These are phyloP conservation scores for Bradysia coprophila DNA, from an alignment of 1,140 invertebrate genomes.

Conservation along the genomic window DNA sequence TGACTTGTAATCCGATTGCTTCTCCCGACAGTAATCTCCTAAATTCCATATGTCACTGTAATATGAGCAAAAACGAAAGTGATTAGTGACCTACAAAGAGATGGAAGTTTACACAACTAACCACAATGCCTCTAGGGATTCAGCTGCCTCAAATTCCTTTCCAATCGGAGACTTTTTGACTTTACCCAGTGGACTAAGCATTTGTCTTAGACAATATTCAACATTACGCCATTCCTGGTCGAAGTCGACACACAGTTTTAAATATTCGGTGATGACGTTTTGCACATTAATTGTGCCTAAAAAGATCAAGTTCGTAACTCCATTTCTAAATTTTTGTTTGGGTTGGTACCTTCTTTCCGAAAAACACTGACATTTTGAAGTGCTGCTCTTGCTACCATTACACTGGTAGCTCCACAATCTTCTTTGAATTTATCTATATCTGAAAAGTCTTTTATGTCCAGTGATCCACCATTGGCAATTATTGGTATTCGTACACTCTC, in stretches of 20 bases:
- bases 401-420: slow-evolving; percentile 62
- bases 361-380: slow-evolving; percentile 94
- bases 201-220: slow-evolving; percentile 91
- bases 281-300: slow-evolving; percentile 45
- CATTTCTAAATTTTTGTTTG: not conserved
- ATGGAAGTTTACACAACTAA: slow-evolving; percentile 24
- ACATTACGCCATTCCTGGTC: slow-evolving; percentile 78
- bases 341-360: slow-evolving; percentile 30
- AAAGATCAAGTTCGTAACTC: not conserved
- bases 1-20: slow-evolving; percentile 41
- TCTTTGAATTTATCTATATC: slow-evolving; percentile 70
- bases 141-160: slow-evolving; percentile 58
- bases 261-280: slow-evolving; percentile 60
- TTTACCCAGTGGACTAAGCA: slow-evolving; percentile 48
- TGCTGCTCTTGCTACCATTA: slow-evolving; percentile 89
- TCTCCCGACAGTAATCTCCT: slow-evolving; percentile 49
- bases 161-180: slow-evolving; percentile 63
- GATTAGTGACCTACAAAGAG: not conserved
- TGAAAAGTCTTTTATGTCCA: slow-evolving; percentile 52
- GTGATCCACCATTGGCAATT: slow-evolving; percentile 93
- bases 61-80: slow-evolving; percentile 9
- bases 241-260: slow-evolving; percentile 65
- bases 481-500: slow-evolving; percentile 68
- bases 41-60: slow-evolving; percentile 66
- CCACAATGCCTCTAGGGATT: slow-evolving; percentile 80